phyloP scores from a whole-genome alignment of 2,888 invertebrate genomes.

The Cephus rjabovi region DNA sequence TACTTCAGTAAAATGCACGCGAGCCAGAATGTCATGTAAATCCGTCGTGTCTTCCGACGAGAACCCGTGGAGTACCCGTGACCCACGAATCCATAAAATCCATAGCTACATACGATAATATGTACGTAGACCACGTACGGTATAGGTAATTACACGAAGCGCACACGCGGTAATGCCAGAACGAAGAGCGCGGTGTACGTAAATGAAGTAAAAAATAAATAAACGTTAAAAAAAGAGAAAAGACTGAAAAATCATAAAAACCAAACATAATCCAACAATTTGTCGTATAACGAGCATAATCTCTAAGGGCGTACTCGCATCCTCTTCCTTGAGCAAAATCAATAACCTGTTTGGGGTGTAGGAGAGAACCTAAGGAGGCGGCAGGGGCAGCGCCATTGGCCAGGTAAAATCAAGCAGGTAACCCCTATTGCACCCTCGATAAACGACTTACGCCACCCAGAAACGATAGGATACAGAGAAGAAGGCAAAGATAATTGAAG shows the following conservation, averaged over 20 bases:
- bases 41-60: background rate
- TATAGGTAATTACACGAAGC: background rate
- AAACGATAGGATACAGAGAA: background rate
- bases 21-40: background rate
- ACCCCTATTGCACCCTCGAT: background rate
- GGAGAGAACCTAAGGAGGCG: slow-evolving; percentile 53
- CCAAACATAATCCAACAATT: background rate
- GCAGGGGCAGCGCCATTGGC: slow-evolving; percentile 1
- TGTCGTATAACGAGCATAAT: slow-evolving; percentile 20
- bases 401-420: slow-evolving; percentile 3
- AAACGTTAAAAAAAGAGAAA: background rate
- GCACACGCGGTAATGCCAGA: background rate
- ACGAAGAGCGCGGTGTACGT: background rate
- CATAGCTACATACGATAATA: background rate
- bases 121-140: background rate
- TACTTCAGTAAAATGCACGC: background rate
- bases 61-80: background rate
- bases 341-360: slow-evolving; percentile 60
- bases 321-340: slow-evolving; percentile 59
- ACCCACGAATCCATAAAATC: background rate
- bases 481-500: background rate
- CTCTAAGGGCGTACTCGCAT: slow-evolving; percentile 44
- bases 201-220: background rate
- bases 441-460: background rate
- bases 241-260: background rate